These are phyloP conservation scores for Kryptopterus vitreolus DNA, from an alignment of 2,797 vertebrate genomes.

Conservation along the genomic window DNA sequence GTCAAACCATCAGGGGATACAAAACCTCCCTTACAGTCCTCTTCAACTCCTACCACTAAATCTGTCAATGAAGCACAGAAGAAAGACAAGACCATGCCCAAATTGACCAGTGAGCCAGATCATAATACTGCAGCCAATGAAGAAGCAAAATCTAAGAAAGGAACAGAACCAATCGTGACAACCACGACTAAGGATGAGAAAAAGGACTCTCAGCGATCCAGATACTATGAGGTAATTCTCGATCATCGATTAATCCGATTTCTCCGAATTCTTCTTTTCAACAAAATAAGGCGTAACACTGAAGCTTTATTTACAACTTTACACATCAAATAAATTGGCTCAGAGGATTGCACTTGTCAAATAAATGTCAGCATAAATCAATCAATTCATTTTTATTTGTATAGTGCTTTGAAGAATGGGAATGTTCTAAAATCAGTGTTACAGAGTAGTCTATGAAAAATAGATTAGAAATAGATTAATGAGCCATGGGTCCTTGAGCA, in stretches of 20 bases:
- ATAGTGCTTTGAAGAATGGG: too few relatives aligned
- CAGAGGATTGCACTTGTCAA: not conserved
- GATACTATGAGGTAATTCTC: conserved; percentile 86
- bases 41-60: conserved; percentile 31
- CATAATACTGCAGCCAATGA: conserved; percentile 57
- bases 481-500: too few relatives aligned
- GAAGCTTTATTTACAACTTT: not conserved
- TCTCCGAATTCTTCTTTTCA: not conserved
- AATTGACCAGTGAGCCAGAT: conserved; percentile 55
- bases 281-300: not conserved
- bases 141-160: conserved; percentile 71
- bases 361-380: not conserved
- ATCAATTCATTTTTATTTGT: too few relatives aligned
- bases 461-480: too few relatives aligned
- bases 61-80: conserved; percentile 61
- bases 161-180: conserved; percentile 69
- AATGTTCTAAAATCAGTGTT: too few relatives aligned
- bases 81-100: conserved; percentile 62
- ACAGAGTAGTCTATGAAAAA: too few relatives aligned
- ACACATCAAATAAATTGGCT: not conserved
- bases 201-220: conserved; percentile 76
- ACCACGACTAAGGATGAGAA: conserved; percentile 57
- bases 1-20: conserved; percentile 73
- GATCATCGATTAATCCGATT: not conserved
- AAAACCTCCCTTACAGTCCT: conserved; percentile 58